phyloP scores from a whole-genome alignment of 2,113 vertebrate species.

The Bambusicola thoracicus region DNA sequence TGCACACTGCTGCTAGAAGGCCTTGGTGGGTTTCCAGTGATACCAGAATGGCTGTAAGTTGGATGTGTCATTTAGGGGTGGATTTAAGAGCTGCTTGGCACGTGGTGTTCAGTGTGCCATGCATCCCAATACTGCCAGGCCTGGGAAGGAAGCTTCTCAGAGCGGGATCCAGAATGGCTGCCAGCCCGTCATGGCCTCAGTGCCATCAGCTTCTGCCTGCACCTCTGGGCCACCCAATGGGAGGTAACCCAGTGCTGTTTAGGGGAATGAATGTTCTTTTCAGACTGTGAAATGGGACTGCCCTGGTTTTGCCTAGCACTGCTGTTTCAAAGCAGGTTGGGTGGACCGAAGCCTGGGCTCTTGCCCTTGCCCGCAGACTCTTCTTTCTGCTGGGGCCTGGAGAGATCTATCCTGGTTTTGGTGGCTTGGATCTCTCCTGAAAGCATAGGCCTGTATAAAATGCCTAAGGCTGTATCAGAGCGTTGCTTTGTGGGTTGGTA shows the following conservation, averaged over 20 bases:
- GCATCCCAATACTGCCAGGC: not conserved
- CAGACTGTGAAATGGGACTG: not conserved
- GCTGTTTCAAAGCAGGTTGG: not conserved
- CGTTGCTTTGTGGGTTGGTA: not conserved
- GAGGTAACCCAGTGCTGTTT: not conserved
- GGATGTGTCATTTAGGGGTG: not conserved
- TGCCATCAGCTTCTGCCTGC: not conserved
- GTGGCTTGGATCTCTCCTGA: not conserved
- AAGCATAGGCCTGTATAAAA: not conserved
- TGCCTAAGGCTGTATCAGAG: not conserved
- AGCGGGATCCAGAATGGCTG: not conserved
- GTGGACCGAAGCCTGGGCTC: not conserved
- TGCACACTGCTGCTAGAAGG: not conserved
- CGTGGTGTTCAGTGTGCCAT: not conserved
- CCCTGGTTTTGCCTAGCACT: not conserved
- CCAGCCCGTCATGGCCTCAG: fast-evolving
- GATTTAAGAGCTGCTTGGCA: not conserved
- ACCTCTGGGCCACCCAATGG: not conserved
- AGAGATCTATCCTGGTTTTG: not conserved
- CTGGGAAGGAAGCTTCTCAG: not conserved
- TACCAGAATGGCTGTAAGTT: not conserved
- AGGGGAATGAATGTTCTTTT: not conserved
- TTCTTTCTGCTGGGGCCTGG: not conserved
- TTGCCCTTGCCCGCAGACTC: not conserved
- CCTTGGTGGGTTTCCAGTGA: not conserved